These are phyloP conservation scores for Notiomystis cincta DNA, from an alignment of 2,113 vertebrate species.

Conservation along the genomic window DNA sequence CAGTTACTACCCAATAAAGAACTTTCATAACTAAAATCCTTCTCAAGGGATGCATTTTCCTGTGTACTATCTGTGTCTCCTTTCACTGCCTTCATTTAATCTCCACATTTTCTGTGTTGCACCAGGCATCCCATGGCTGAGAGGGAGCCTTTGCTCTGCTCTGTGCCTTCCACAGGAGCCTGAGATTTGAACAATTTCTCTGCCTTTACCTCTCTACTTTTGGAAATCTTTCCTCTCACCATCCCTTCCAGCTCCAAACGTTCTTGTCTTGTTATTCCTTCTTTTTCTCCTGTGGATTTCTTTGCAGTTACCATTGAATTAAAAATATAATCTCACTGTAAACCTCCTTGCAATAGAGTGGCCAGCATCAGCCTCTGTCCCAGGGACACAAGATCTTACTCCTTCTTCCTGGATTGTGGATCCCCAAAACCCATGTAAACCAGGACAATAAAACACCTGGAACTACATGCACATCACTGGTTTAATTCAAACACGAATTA, in stretches of 20 bases:
- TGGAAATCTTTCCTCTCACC: not conserved
- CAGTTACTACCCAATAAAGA: not conserved
- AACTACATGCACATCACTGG: not conserved
- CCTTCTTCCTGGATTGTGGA: not conserved
- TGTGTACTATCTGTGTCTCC: not conserved
- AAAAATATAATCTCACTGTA: not conserved
- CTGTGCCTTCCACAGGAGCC: not conserved
- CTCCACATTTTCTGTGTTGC: not conserved
- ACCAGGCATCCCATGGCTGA: not conserved
- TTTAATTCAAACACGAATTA: not conserved
- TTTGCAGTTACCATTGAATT: not conserved
- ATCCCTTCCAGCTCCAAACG: not conserved
- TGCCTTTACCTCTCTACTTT: not conserved
- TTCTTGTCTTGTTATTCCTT: not conserved
- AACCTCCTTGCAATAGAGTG: not conserved
- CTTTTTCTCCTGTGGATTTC: not conserved
- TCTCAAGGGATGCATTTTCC: not conserved
- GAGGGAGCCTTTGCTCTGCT: not conserved
- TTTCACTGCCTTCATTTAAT: not conserved
- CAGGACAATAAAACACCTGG: slow-evolving; percentile 18
- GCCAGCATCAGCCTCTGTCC: not conserved
- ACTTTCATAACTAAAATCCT: not conserved
- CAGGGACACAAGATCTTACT: not conserved
- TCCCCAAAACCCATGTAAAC: not conserved
- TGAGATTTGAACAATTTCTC: not conserved